Evolutionary conservation across 2,888 invertebrate genomes (phyloP).

Genomic region (Adelognathus sp.): DNA sequence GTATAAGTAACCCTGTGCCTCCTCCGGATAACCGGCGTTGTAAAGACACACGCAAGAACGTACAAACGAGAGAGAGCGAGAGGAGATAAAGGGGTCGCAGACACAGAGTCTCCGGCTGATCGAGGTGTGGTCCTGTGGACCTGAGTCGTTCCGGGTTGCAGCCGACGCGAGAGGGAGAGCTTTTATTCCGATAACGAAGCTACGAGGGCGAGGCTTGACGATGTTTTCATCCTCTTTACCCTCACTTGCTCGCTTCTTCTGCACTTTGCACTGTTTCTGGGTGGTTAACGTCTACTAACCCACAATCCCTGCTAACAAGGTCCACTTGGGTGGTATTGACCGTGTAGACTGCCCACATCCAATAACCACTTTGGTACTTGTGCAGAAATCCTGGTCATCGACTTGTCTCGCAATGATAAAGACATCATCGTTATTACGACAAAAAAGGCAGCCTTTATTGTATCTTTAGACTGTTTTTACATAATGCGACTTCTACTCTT

Average conservation of each 20-base stretch:
- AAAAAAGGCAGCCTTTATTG: no score
- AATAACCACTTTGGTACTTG: constrained; percentile 45
- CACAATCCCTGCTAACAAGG: constrained; percentile 75
- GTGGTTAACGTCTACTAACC: constrained; percentile 66
- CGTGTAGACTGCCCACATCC: constrained; percentile 55
- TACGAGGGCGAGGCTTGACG: constrained; percentile 58
- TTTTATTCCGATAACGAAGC: constrained; percentile 74
- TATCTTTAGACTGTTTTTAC: no score
- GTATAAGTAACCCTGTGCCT: constrained; percentile 9
- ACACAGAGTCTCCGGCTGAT: constrained; percentile 11
- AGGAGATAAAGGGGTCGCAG: constrained; percentile 32
- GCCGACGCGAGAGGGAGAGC: constrained; percentile 29
- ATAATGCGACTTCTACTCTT: neutral
- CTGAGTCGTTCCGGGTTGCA: constrained; percentile 45
- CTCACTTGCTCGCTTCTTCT: constrained; percentile 7
- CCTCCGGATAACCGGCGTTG: constrained; percentile 15
- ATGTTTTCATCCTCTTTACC: constrained; percentile 27
- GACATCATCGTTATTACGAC: constrained; percentile 22
- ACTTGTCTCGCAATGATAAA: constrained; percentile 30
- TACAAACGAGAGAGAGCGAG: neutral
- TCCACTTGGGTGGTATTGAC: constrained; percentile 77
- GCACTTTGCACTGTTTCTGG: constrained; percentile 69
- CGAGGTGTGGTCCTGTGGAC: constrained; percentile 38
- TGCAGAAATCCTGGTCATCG: constrained; percentile 41
- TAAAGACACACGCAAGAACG: neutral